phyloP scores from a whole-genome alignment of 2,888 invertebrate species.

The Pterostichus madidus region DNA sequence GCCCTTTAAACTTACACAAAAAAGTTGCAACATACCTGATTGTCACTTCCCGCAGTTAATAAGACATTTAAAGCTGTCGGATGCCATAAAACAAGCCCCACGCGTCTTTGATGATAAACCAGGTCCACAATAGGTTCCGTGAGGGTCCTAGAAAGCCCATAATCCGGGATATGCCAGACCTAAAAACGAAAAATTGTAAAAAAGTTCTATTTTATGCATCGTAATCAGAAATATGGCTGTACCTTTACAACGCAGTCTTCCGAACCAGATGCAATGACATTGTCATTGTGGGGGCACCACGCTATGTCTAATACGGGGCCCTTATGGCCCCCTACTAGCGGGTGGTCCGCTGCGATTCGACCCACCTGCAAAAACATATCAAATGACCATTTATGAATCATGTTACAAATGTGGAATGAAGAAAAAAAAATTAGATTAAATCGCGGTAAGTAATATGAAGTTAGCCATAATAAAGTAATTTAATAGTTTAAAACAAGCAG shows the following conservation, averaged over 20 bases:
- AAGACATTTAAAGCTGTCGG: slow-evolving; percentile 97
- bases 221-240: not conserved
- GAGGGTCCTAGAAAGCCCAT: slow-evolving; percentile 91
- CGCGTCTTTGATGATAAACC: slow-evolving; percentile 94
- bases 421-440: too few relatives aligned
- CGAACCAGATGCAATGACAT: slow-evolving; percentile 97
- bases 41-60: slow-evolving; percentile 95
- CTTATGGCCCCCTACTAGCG: slow-evolving; percentile 97
- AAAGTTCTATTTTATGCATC: too few relatives aligned
- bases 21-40: slow-evolving; percentile 87
- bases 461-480: not conserved
- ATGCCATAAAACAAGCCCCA: slow-evolving; percentile 97
- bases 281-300: slow-evolving; percentile 99
- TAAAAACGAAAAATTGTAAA: not conserved
- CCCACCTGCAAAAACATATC: slow-evolving; percentile 94
- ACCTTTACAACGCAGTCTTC: slow-evolving; percentile 97
- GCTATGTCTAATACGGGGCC: slow-evolving; percentile 97
- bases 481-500: too few relatives aligned
- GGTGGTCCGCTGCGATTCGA: slow-evolving; percentile 95
- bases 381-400: too few relatives aligned
- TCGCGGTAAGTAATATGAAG: too few relatives aligned
- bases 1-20: too few relatives aligned
- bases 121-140: slow-evolving; percentile 96
- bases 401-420: too few relatives aligned
- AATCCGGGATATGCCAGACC: slow-evolving; percentile 96